Percentiles rank a stretch among this genome's conserved stretches.
These are phyloP conservation scores for Abscondita cerata DNA, from an alignment of 2,888 invertebrate species.

Conservation along the genomic window DNA sequence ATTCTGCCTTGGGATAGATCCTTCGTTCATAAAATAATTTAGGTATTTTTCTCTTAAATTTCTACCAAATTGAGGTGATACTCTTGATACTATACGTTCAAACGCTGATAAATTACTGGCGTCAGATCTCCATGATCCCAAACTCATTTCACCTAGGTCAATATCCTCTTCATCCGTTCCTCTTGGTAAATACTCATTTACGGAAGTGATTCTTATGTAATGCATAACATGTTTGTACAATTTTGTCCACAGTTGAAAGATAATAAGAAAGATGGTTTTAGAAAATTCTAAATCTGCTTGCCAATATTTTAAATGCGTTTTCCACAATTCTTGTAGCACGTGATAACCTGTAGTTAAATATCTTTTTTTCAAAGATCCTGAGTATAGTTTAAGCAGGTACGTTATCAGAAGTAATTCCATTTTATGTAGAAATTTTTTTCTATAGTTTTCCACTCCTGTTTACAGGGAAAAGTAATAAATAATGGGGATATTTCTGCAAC, in stretches of 20 bases:
- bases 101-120: background rate
- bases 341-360: slow-evolving; percentile 13
- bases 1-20: slow-evolving; percentile 39
- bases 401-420: slow-evolving; percentile 6
- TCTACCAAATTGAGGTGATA: background rate
- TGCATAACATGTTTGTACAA: slow-evolving; percentile 7
- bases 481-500: background rate
- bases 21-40: slow-evolving; percentile 37
- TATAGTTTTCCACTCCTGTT: slow-evolving; percentile 3
- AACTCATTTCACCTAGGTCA: background rate
- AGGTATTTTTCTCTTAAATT: slow-evolving; percentile 21
- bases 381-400: slow-evolving; percentile 9
- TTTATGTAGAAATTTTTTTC: background rate
- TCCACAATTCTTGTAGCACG: slow-evolving; percentile 7
- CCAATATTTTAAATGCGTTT: slow-evolving; percentile 17
- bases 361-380: slow-evolving; percentile 17
- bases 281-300: slow-evolving; percentile 15
- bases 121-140: background rate
- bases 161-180: slow-evolving; percentile 5
- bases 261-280: slow-evolving; percentile 3
- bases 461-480: background rate
- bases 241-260: slow-evolving; percentile 7
- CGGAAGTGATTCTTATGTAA: background rate
- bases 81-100: background rate
- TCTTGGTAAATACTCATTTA: slow-evolving; percentile 6